phyloP scores from a whole-genome alignment of 2,888 invertebrate species.

The Oasisia sp. region DNA sequence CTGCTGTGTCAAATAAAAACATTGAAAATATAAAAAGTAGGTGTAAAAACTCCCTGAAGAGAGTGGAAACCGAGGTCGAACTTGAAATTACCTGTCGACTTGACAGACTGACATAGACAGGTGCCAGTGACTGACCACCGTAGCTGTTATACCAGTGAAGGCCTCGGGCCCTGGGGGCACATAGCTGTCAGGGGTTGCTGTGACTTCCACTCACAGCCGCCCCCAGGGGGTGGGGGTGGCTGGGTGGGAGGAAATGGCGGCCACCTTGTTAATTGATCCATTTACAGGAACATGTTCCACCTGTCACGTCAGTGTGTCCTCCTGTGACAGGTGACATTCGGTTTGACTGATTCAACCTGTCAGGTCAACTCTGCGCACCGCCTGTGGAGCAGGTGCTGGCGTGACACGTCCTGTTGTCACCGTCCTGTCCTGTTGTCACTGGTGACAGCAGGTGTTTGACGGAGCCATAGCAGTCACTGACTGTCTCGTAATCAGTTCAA shows the following conservation, averaged over 20 bases:
- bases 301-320: neutral
- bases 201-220: neutral
- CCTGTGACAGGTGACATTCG: constrained; percentile 22
- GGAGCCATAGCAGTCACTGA: neutral
- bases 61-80: neutral
- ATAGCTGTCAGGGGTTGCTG: constrained; percentile 6
- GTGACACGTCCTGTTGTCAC: constrained; percentile 21
- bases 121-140: neutral
- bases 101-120: neutral
- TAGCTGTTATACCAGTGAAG: neutral
- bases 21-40: constrained; percentile 2
- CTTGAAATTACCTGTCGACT: constrained; percentile 19
- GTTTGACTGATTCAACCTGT: neutral
- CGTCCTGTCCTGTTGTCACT: constrained; percentile 21
- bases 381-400: constrained; percentile 17
- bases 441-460: constrained; percentile 9
- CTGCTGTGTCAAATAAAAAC: neutral
- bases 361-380: constrained; percentile 21
- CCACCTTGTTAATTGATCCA: constrained; percentile 20
- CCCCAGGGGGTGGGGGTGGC: neutral
- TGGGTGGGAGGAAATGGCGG: constrained; percentile 22
- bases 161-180: neutral
- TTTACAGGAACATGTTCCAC: constrained; percentile 23
- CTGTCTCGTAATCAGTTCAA: neutral
- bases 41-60: neutral